Evolutionary conservation across 2,888 invertebrate genomes (phyloP).

Genomic region (Dolichomitus sp.): DNA sequence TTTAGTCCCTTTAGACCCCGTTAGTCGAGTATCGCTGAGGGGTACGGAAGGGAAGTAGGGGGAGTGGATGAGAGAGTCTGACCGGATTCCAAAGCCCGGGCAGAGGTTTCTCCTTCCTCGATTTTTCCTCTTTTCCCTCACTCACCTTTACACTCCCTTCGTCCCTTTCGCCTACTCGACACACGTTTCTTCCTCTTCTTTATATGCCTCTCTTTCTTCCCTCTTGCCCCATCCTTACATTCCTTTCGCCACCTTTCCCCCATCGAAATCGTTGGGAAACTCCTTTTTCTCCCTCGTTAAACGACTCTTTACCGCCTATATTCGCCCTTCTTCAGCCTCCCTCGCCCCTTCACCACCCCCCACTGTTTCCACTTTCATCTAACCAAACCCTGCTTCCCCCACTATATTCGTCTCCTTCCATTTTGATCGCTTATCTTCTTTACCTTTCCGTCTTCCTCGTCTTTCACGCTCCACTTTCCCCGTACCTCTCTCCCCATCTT

Average conservation of each 20-base stretch:
- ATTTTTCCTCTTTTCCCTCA: background rate
- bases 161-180: background rate
- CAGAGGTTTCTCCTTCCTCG: slow-evolving; percentile 29
- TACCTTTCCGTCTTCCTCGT: background rate
- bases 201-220: slow-evolving; percentile 1
- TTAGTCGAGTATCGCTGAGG: slow-evolving; percentile 34
- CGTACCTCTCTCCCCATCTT: background rate
- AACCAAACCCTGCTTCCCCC: background rate
- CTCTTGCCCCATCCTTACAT: background rate
- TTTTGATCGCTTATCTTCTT: background rate
- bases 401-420: background rate
- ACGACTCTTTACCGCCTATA: background rate
- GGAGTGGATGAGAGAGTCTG: slow-evolving; percentile 3
- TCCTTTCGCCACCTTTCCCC: background rate
- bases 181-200: background rate
- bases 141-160: slow-evolving; percentile 10
- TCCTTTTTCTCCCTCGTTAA: slow-evolving; percentile 29
- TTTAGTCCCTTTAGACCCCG: slow-evolving; percentile 45
- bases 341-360: background rate
- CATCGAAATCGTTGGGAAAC: slow-evolving; percentile 12
- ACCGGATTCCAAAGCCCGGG: slow-evolving; percentile 42
- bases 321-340: background rate
- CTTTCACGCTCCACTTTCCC: background rate
- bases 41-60: slow-evolving; percentile 16
- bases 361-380: slow-evolving; percentile 7